phyloP scores from a whole-genome alignment of 2,113 vertebrate species.

The Camelus bactrianus region DNA sequence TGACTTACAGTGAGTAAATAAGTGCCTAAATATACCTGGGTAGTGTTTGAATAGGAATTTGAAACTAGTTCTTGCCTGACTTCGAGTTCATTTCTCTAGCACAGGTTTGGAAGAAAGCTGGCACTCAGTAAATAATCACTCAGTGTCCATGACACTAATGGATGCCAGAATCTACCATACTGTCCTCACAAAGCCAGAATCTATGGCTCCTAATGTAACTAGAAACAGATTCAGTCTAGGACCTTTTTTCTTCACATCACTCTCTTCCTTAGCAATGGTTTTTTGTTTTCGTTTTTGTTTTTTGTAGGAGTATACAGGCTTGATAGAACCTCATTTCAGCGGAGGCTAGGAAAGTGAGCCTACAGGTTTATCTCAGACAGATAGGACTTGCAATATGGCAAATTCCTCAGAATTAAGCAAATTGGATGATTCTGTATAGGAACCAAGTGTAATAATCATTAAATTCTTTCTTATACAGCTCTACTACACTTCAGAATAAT shows the following conservation, averaged over 20 bases:
- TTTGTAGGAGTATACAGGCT: neutral
- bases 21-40: neutral
- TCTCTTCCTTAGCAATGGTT: neutral
- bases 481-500: neutral
- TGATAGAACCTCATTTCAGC: neutral
- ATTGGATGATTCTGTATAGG: neutral
- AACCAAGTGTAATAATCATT: neutral
- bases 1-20: neutral
- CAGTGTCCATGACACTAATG: neutral
- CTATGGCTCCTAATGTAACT: neutral
- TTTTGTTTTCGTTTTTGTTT: neutral
- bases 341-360: neutral
- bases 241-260: neutral
- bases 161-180: neutral
- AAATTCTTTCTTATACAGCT: neutral
- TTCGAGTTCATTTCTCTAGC: neutral
- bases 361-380: neutral
- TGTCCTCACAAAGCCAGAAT: neutral
- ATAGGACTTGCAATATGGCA: neutral
- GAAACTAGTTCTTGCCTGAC: neutral
- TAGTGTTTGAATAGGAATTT: neutral
- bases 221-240: neutral
- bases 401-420: neutral
- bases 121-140: neutral
- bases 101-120: neutral